phyloP scores from a whole-genome alignment of 2,113 vertebrate species.

The Scolopax mira region DNA sequence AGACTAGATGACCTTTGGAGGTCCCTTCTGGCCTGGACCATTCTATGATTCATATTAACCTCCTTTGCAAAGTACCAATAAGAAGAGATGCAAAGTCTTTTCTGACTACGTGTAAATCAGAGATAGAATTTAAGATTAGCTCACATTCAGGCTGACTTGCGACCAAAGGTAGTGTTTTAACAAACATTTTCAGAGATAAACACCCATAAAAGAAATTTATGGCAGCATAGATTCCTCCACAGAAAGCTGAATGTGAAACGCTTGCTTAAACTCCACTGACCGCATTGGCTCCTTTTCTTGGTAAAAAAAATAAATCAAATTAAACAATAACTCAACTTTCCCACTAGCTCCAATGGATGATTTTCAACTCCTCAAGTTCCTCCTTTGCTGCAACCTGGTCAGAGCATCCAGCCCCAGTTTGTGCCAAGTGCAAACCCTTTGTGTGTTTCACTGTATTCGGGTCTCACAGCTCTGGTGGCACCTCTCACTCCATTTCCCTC shows the following conservation, averaged over 20 bases:
- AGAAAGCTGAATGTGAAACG: neutral
- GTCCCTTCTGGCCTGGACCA: no score
- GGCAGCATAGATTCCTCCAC: neutral
- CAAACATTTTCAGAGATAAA: neutral
- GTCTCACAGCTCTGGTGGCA: neutral
- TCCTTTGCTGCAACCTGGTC: neutral
- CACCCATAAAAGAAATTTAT: neutral
- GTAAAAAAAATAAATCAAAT: neutral
- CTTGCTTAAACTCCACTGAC: neutral
- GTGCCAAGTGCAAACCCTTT: fast-evolving
- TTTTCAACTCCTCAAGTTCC: neutral
- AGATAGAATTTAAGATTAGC: neutral
- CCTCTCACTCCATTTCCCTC: neutral
- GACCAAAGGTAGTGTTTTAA: neutral
- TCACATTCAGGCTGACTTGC: neutral
- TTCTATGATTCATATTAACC: neutral
- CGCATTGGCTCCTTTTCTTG: neutral
- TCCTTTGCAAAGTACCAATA: neutral
- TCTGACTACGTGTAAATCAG: neutral
- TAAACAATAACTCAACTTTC: neutral
- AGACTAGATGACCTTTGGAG: no score
- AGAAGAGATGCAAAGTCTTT: neutral
- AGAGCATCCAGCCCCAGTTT: neutral
- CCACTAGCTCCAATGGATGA: fast-evolving
- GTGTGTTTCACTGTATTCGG: neutral